Conservation (phyloP, 1,140 invertebrate genomes). For the Melanaphis sacchari region DNA sequence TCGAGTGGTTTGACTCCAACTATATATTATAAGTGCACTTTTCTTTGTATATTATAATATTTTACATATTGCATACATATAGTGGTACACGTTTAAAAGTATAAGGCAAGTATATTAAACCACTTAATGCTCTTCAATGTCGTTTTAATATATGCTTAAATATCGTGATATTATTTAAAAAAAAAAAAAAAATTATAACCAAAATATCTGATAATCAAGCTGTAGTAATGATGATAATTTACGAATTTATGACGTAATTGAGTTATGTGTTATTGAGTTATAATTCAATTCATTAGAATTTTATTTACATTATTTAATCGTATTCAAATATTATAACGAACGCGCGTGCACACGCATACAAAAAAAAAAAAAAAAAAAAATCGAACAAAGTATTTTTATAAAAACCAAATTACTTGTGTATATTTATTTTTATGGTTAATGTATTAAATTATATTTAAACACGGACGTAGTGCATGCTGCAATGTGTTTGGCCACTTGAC, state of each 20-base stretch:
- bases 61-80: neutral
- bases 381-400: neutral
- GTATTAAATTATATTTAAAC: slow-evolving; percentile 42
- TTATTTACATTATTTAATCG: neutral
- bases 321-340: slow-evolving; percentile 5
- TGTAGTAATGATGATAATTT: neutral
- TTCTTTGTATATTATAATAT: neutral
- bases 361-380: neutral
- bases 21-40: neutral
- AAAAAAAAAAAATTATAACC: neutral
- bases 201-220: neutral
- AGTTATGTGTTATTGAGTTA: neutral
- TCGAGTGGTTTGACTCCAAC: neutral
- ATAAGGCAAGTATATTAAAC: neutral
- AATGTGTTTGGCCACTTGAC: slow-evolving; percentile 40
- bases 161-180: neutral
- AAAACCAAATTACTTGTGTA: neutral
- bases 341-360: neutral
- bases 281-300: slow-evolving; percentile 9
- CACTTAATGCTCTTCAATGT: neutral
- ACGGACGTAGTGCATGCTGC: neutral
- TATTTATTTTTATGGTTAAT: neutral
- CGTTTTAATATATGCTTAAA: neutral
- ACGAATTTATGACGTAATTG: neutral
- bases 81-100: neutral